Base-by-base conservation (phyloP, 2,113 vertebrate genomes). In the Xenopus borealis region DNA sequence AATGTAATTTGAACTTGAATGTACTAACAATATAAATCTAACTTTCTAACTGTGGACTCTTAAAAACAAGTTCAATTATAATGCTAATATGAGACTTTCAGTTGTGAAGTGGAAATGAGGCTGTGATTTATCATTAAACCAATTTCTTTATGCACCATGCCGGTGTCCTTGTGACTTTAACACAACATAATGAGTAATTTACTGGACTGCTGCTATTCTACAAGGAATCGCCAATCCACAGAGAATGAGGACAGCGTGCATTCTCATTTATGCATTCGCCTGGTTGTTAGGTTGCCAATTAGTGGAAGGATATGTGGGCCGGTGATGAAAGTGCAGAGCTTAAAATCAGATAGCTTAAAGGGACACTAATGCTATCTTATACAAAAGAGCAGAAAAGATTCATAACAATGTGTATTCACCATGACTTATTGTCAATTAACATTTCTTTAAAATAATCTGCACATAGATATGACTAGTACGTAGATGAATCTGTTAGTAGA, bases 191-290 rank as follows among this genome's bases (percentile, higher is more conserved):
- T 58, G 55, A 58, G 55, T 58, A 58, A 58, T 58, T 58, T 58
- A 58, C 1, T 58, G 55, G 55, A 58, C 55, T 19, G 16, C 17
- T 7, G 55, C 7, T 58, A 58, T 58, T 58, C 55, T 58, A 58
- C 1, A 58, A 58, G 55, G 55, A 58, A 58, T 58, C 55, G 16
- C 55, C 55, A 16, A 17, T 58, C 55, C 12, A 10, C 9, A 58
- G 8, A 58, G 55, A 58, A 58, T 18, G 55, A 19, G 55, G 16
- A 58, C 55, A 19, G 55, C 55, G 16, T 17, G 55, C 17, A 58
- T 58, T 17, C 55, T 58, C 55, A 58, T 58, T 58, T 58, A 58
- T 19, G 55, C 55, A 19, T 58, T 58, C 55, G n/a, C 18, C 55
- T 58, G 9, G 12, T 58, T 18, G 17, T 58, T 58, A 58, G 55